Evolutionary conservation across 2,113 vertebrate genomes (phyloP).

Genomic region (Gorilla gorilla): DNA sequence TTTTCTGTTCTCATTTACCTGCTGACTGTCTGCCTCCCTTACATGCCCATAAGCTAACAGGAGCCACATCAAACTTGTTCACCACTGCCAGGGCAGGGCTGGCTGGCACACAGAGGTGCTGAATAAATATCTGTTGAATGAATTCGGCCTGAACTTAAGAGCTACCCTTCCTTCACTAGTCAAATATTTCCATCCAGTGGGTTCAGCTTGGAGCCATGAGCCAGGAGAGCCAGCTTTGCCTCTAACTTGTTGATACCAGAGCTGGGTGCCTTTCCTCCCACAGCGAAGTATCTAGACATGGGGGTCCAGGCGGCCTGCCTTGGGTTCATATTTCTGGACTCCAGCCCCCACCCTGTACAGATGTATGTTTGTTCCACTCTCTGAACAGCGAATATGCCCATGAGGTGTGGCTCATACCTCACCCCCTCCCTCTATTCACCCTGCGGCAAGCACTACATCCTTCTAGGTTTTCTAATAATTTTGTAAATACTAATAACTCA

Average conservation of each 20-base stretch:
- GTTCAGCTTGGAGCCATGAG: background rate
- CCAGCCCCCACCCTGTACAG: background rate
- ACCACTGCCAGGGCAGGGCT: background rate
- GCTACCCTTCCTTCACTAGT: background rate
- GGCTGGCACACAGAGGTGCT: background rate
- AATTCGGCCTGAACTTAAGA: background rate
- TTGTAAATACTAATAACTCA: background rate
- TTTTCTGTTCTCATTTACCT: background rate
- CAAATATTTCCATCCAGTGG: background rate
- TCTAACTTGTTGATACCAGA: background rate
- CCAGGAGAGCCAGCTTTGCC: background rate
- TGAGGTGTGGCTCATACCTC: background rate
- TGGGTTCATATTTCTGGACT: background rate
- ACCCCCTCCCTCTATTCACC: background rate
- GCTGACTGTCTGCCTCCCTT: background rate
- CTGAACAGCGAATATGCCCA: background rate
- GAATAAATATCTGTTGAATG: background rate
- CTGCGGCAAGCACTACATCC: background rate
- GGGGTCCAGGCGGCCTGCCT: background rate
- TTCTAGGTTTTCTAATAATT: conserved; percentile 4
- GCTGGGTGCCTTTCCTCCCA: background rate
- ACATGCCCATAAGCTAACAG: background rate
- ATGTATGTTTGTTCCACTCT: background rate
- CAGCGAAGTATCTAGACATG: background rate
- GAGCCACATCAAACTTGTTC: background rate